Evolutionary conservation across 35 echinoderm and acorn worm species (phyloP).

Genomic region (Ptychodera flava): DNA sequence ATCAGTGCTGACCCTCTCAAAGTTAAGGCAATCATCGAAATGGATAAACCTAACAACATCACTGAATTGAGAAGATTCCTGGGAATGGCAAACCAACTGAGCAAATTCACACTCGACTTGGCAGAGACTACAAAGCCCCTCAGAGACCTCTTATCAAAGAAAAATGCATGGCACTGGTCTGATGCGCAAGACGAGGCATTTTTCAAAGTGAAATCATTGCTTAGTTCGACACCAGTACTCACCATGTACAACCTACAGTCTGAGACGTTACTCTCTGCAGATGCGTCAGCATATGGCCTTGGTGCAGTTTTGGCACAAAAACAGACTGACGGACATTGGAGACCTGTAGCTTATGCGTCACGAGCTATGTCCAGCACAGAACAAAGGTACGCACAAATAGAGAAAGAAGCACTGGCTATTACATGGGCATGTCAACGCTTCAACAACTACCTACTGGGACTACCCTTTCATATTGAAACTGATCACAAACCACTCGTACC

Average conservation of each 20-base stretch:
- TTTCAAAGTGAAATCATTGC: constrained; percentile 22
- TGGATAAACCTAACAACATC: too few relatives aligned
- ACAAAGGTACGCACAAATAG: constrained; percentile 46
- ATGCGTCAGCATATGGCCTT: constrained; percentile 44
- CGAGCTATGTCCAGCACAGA: constrained; percentile 34
- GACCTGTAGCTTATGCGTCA: constrained; percentile 30
- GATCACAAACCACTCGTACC: constrained; percentile 44
- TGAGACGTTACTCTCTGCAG: constrained; percentile 31
- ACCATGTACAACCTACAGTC: constrained; percentile 42
- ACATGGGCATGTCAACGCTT: constrained; percentile 50
- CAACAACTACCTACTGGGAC: constrained; percentile 28
- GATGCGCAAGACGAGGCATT: constrained; percentile 25
- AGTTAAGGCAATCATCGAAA: too few relatives aligned
- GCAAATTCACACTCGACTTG: constrained; percentile 40
- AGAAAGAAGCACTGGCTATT: constrained; percentile 49
- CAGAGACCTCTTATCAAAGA: constrained; percentile 26
- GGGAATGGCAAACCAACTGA: too few relatives aligned
- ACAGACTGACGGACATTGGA: constrained; percentile 5
- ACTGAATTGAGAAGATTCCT: too few relatives aligned
- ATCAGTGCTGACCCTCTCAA: too few relatives aligned
- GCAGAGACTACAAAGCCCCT: constrained; percentile 31
- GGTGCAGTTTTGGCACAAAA: constrained; percentile 27
- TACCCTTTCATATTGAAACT: constrained; percentile 31
- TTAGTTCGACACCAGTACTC: background rate
- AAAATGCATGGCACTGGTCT: constrained; percentile 36